phyloP scores from a whole-genome alignment of 2,888 invertebrate genomes.

The Apodemia zela region DNA sequence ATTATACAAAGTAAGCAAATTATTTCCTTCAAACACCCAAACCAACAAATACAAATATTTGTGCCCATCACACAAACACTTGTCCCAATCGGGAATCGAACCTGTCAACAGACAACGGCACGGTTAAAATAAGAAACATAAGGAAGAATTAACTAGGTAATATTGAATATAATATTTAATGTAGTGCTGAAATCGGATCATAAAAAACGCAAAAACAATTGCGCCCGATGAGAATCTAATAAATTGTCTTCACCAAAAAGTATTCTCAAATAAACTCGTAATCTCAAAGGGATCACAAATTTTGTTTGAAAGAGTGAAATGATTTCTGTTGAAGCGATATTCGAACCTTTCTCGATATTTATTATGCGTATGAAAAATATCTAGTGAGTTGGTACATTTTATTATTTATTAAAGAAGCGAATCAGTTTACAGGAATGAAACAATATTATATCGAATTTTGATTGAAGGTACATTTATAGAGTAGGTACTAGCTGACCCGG shows the following conservation, averaged over 20 bases:
- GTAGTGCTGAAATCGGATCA: neutral
- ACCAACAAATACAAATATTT: no score
- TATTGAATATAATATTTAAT: neutral
- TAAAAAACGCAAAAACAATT: neutral
- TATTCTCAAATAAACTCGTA: neutral
- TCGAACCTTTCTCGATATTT: neutral
- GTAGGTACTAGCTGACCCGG: no score
- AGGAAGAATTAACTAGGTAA: neutral
- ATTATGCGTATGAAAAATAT: neutral
- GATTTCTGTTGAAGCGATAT: neutral
- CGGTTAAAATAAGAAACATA: no score
- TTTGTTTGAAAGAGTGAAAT: neutral
- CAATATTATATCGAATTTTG: no score
- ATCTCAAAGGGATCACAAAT: constrained; percentile 3
- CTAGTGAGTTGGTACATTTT: neutral
- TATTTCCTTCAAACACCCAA: no score
- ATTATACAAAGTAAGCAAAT: no score
- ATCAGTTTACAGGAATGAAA: neutral
- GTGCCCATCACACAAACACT: no score
- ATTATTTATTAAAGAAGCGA: neutral
- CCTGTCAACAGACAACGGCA: no score
- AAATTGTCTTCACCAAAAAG: neutral
- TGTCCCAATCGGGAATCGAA: no score
- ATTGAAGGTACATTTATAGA: no score
- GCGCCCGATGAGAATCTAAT: neutral